phyloP scores from a whole-genome alignment of 2,113 vertebrate genomes.

The Zosterops borbonicus region DNA sequence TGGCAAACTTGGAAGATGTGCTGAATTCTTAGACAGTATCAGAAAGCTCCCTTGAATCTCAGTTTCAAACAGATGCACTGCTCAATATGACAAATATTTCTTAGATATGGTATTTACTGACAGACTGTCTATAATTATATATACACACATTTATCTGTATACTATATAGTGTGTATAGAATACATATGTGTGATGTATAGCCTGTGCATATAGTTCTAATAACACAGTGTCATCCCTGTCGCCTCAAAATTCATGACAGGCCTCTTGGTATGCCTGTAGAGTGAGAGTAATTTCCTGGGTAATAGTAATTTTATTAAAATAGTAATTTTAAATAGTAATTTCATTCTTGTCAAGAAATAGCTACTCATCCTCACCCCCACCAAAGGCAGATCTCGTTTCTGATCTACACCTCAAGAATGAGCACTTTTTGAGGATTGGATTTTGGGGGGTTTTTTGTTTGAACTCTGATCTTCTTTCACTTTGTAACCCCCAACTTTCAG shows the following conservation, averaged over 20 bases:
- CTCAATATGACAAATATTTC: not conserved
- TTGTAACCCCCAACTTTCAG: not conserved
- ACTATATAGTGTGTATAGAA: not conserved
- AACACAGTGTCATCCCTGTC: not conserved
- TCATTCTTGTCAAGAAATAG: not conserved
- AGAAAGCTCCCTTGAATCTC: not conserved
- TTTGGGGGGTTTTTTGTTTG: not conserved
- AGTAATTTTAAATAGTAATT: not conserved
- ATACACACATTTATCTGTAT: not conserved
- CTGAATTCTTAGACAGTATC: not conserved
- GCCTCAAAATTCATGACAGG: not conserved
- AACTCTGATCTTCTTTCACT: not conserved
- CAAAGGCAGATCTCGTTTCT: not conserved
- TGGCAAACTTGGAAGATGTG: not conserved
- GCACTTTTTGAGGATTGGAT: not conserved
- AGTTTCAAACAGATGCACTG: not conserved
- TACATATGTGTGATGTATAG: not conserved
- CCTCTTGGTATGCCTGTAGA: not conserved
- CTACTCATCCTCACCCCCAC: not conserved
- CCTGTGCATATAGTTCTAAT: not conserved
- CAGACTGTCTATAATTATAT: not conserved
- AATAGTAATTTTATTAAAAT: not conserved
- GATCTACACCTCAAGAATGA: not conserved
- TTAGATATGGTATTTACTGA: not conserved
- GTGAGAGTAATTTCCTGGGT: not conserved